phyloP scores from a whole-genome alignment of 2,113 vertebrate genomes.

The Gallinago jamesoni region DNA sequence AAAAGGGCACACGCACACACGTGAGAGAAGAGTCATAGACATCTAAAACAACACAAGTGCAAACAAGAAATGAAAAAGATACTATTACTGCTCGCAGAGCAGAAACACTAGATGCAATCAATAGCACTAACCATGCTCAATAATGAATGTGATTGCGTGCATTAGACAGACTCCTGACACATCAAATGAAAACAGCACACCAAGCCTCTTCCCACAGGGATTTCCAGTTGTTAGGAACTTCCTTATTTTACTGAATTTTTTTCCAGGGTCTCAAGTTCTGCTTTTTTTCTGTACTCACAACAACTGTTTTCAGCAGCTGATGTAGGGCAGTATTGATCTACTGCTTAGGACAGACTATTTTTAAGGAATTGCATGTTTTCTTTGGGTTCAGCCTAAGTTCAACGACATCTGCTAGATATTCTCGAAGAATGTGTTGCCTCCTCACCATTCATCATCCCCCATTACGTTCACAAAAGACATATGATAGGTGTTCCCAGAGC shows the following conservation, averaged over 20 bases:
- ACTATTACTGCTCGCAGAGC: neutral
- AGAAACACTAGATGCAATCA: neutral
- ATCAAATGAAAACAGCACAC: neutral
- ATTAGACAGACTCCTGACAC: constrained; percentile 2
- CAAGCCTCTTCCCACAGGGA: neutral
- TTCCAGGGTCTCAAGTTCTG: neutral
- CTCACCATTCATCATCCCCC: neutral
- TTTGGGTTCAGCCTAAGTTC: neutral
- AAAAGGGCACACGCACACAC: neutral
- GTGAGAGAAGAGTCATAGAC: neutral
- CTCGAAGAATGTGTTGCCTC: neutral
- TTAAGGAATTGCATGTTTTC: neutral
- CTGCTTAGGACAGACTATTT: neutral
- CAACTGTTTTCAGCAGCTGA: neutral
- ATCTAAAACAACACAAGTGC: neutral
- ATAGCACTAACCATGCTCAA: neutral
- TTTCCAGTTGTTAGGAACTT: neutral
- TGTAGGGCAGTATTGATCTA: neutral
- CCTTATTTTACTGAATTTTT: neutral
- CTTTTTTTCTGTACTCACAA: neutral
- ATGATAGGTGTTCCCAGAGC: neutral
- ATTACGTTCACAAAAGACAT: neutral
- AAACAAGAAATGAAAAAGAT: neutral
- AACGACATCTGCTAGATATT: neutral
- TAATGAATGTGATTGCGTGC: neutral